phyloP scores from a whole-genome alignment of 2,113 vertebrate genomes.

The Hypanus sabinus region DNA sequence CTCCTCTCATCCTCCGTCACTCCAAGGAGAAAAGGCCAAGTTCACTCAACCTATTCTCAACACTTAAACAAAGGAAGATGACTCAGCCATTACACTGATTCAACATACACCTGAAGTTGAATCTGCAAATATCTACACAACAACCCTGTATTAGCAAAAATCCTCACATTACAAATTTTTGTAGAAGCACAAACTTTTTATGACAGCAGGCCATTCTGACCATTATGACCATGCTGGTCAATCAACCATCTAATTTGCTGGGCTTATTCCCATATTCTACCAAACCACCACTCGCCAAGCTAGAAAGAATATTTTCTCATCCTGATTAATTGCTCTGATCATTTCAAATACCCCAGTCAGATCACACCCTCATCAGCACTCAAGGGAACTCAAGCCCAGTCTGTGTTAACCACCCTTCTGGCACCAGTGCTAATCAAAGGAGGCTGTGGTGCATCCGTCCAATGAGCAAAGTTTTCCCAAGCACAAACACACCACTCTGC shows the following conservation, averaged over 20 bases:
- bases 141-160: too few relatives aligned
- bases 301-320: background rate
- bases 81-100: background rate
- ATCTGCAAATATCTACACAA: too few relatives aligned
- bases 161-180: too few relatives aligned
- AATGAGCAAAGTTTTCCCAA: background rate
- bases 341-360: background rate
- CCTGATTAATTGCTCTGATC: background rate
- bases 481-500: background rate
- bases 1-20: background rate
- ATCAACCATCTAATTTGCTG: too few relatives aligned
- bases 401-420: background rate
- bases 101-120: background rate
- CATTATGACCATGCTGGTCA: too few relatives aligned
- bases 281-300: too few relatives aligned
- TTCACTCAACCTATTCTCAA: background rate
- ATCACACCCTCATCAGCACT: background rate
- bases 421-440: background rate
- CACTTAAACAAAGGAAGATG: background rate
- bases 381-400: background rate
- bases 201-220: too few relatives aligned
- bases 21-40: too few relatives aligned
- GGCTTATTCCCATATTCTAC: background rate
- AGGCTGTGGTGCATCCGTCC: background rate
- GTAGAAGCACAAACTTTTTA: too few relatives aligned